Conservation (phyloP, 92 coral and sea anemone genomes). For the Palythoa grandiflora region DNA sequence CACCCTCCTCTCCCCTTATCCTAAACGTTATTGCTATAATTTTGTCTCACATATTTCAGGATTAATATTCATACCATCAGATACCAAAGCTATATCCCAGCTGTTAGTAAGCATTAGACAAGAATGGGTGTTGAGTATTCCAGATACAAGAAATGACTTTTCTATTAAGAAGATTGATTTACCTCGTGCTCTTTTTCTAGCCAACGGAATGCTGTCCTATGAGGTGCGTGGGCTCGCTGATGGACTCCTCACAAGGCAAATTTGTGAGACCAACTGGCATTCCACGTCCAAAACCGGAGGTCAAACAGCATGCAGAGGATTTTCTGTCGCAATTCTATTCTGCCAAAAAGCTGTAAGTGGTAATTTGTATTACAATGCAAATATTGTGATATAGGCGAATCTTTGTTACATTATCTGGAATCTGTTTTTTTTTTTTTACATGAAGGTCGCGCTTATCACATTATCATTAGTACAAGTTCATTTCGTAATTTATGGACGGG, state of each 20-base stretch:
- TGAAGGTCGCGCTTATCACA: too few species aligned
- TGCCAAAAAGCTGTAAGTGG: slow-evolving; percentile 63
- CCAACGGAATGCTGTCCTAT: slow-evolving; percentile 58
- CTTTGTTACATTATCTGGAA: too few species aligned
- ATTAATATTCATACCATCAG: too few species aligned
- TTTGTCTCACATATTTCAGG: too few species aligned
- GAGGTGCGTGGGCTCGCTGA: slow-evolving; percentile 75
- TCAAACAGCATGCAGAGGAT: slow-evolving; percentile 68
- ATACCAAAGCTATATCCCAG: too few species aligned
- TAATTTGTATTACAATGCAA: background rate
- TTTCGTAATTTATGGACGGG: too few species aligned
- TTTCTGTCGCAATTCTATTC: slow-evolving; percentile 67
- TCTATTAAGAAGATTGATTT: background rate
- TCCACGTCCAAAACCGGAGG: slow-evolving; percentile 63
- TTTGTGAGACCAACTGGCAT: slow-evolving; percentile 56
- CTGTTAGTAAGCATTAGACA: too few species aligned
- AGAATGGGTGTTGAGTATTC: background rate
- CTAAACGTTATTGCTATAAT: too few species aligned
- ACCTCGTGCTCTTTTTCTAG: slow-evolving; percentile 16
- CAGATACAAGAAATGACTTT: background rate
- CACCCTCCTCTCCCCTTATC: too few species aligned
- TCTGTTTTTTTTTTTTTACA: too few species aligned
- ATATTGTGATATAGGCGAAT: too few species aligned
- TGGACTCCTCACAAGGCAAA: slow-evolving; percentile 64
- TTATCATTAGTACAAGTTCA: too few species aligned